These are phyloP conservation scores for Eurytoma californica DNA, from an alignment of 2,888 invertebrate genomes.

Conservation along the genomic window DNA sequence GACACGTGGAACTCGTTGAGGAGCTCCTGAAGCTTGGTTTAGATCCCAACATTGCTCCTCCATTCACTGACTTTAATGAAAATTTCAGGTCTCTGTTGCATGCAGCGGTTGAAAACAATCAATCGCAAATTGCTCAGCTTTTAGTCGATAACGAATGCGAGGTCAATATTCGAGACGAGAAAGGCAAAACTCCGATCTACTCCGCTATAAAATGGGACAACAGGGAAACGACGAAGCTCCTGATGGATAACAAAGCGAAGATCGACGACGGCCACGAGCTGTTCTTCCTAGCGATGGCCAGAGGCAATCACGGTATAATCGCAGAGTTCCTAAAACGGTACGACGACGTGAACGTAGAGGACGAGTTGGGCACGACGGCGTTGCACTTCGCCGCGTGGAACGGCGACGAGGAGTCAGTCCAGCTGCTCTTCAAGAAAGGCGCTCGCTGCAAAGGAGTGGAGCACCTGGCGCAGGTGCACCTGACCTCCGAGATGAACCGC, in stretches of 20 bases:
- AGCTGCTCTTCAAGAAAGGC: slow-evolving; percentile 33
- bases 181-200: slow-evolving; percentile 15
- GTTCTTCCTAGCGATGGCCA: slow-evolving; percentile 20
- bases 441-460: background rate
- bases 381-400: slow-evolving; percentile 44
- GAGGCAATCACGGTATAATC: slow-evolving; percentile 15
- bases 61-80: background rate
- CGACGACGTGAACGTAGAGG: slow-evolving; percentile 19
- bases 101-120: slow-evolving; percentile 19
- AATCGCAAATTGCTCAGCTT: slow-evolving; percentile 14
- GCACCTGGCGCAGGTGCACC: background rate
- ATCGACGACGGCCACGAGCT: background rate
- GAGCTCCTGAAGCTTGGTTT: slow-evolving; percentile 6
- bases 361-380: slow-evolving; percentile 37
- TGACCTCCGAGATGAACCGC: background rate
- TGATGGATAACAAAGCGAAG: slow-evolving; percentile 8
- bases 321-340: slow-evolving; percentile 30
- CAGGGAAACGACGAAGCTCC: slow-evolving; percentile 21
- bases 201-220: slow-evolving; percentile 21
- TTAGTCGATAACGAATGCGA: slow-evolving; percentile 16
- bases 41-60: background rate
- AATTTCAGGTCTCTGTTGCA: slow-evolving; percentile 27
- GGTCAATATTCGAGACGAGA: slow-evolving; percentile 11
- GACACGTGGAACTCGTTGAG: slow-evolving; percentile 27
- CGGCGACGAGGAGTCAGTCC: slow-evolving; percentile 29